phyloP scores from a whole-genome alignment of 2,888 invertebrate species.

The Tricholauxania praeusta region DNA sequence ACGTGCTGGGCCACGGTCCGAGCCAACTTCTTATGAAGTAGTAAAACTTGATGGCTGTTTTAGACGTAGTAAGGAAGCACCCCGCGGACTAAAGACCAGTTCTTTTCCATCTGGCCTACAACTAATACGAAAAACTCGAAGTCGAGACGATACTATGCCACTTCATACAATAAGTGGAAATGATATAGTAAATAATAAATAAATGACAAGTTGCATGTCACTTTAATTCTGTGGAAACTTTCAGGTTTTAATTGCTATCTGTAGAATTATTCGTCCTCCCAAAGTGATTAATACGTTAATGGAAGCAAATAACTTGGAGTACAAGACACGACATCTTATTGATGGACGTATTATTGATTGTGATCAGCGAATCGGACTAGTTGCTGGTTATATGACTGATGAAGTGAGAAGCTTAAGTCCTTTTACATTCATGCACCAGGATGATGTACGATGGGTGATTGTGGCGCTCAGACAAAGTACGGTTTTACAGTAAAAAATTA shows the following conservation, averaged over 20 bases:
- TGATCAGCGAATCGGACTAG: conserved; percentile 90
- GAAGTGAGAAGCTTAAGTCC: conserved; percentile 91
- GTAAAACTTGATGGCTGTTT: conserved; percentile 78
- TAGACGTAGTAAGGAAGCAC: conserved; percentile 72
- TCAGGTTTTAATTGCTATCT: conserved; percentile 75
- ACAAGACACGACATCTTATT: conserved; percentile 88
- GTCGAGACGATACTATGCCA: conserved; percentile 71
- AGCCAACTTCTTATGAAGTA: conserved; percentile 78
- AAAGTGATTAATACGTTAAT: conserved; percentile 76
- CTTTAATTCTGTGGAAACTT: not conserved
- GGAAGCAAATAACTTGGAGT: conserved; percentile 83
- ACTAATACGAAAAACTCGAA: conserved; percentile 69
- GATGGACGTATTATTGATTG: conserved; percentile 91
- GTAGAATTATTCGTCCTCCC: conserved; percentile 78
- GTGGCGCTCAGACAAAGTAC: conserved; percentile 87
- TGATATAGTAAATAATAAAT: conserved; percentile 69
- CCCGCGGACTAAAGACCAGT: conserved; percentile 69
- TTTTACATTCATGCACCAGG: conserved; percentile 90
- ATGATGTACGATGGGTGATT: conserved; percentile 90
- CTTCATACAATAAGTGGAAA: conserved; percentile 71
- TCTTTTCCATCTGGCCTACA: conserved; percentile 65
- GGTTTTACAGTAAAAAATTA: conserved; percentile 54
- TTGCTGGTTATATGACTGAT: conserved; percentile 89
- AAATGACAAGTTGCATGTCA: not conserved
- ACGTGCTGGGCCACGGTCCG: conserved; percentile 79